Base-by-base conservation (phyloP, 1,140 invertebrate genomes). In the Nebria ingens region DNA sequence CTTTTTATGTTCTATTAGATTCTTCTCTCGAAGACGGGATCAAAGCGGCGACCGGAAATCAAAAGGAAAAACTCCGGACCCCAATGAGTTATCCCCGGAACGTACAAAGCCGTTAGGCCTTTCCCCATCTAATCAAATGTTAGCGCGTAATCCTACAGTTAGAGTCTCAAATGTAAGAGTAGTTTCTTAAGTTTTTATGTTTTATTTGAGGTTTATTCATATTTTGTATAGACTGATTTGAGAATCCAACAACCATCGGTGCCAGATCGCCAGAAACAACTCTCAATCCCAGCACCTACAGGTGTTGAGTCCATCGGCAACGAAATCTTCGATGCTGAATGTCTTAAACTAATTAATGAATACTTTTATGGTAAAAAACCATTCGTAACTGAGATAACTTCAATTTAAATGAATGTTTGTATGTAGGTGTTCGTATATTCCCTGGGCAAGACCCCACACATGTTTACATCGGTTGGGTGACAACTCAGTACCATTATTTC, bases 381-480 rank as follows among this genome's bases (percentile, higher is more conserved):
- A n/a, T n/a, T n/a, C n/a, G n/a, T n/a, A n/a, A n/a, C n/a, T n/a
- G n/a, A n/a, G n/a, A n/a, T n/a, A n/a, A n/a, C n/a, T n/a, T n/a
- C n/a, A n/a, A n/a, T n/a, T n/a, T n/a, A n/a, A n/a, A n/a, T n/a
- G n/a, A n/a, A n/a, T 57, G 19, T 45, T 21, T 56, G 25, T 83
- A 79, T 69, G 86, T 82, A 68, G 83, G 83, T 25, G 66, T 75
- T 11, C 70, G 93, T 52, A 91, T 97, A 52, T 97, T 92, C 68
- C 93, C 94, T 34, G 94, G 94, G 52, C 96, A 99, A 76, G 97
- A 99, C 72, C 95, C 96, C 0, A 87, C 89, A 0, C 93, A 98
- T 65, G 89, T 97, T 19, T 99, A 93, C 71, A 87, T 99, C 2
- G 97, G 97, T n/a, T 99, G 97, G 97, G 94, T 99, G 11, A 98